phyloP scores from a whole-genome alignment of 1,140 invertebrate genomes.

The Drosophila erecta region DNA sequence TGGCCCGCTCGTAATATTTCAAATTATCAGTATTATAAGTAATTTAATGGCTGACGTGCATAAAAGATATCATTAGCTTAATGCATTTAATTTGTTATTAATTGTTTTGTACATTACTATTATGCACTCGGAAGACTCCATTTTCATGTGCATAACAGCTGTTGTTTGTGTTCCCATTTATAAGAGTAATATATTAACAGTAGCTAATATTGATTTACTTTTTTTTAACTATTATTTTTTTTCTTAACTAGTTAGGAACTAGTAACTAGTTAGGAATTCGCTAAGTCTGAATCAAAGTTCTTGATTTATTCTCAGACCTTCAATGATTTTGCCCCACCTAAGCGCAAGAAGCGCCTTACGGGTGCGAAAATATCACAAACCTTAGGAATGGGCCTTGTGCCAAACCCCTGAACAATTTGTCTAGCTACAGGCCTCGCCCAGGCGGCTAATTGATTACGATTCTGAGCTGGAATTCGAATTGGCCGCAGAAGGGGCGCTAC shows the following conservation, averaged over 20 bases:
- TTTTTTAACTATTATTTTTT: too few relatives aligned
- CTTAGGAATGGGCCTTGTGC: neutral
- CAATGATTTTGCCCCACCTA: neutral
- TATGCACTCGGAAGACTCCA: neutral
- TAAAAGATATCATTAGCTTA: slow-evolving; percentile 6
- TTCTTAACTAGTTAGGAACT: too few relatives aligned
- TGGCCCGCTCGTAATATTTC: neutral
- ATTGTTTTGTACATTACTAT: neutral
- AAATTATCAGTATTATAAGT: slow-evolving; percentile 8
- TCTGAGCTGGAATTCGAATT: slow-evolving; percentile 14
- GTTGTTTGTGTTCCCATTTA: neutral
- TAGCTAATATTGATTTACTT: too few relatives aligned
- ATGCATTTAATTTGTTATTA: slow-evolving; percentile 6
- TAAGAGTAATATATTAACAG: too few relatives aligned
- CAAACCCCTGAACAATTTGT: slow-evolving; percentile 28
- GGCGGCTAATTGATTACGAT: slow-evolving; percentile 40
- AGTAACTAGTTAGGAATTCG: too few relatives aligned
- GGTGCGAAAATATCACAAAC: neutral
- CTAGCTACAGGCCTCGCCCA: slow-evolving; percentile 37
- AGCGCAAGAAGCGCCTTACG: neutral
- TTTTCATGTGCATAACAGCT: neutral
- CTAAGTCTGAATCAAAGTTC: neutral
- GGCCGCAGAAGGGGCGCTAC: slow-evolving; percentile 26
- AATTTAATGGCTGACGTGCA: neutral
- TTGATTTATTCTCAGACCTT: neutral